These are phyloP conservation scores for Scaptomyza polygonia DNA, from an alignment of 2,888 invertebrate genomes.

Conservation along the genomic window DNA sequence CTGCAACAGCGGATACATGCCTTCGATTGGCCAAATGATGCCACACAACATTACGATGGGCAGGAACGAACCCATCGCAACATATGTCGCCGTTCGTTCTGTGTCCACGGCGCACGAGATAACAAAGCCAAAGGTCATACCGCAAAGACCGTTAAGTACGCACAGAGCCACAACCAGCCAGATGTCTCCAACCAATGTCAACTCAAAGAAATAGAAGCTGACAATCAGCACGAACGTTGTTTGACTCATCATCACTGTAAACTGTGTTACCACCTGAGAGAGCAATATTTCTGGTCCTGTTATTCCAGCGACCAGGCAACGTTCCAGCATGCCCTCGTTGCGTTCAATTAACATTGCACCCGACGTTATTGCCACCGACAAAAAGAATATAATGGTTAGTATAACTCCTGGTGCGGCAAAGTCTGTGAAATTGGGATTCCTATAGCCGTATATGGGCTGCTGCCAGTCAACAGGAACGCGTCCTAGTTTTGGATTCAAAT, in stretches of 20 bases:
- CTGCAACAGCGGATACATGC: constrained; percentile 91
- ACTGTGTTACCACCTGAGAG: constrained; percentile 94
- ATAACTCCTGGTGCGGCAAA: constrained; percentile 97
- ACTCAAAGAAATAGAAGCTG: constrained; percentile 90
- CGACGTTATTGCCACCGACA: constrained; percentile 96
- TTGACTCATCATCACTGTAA: constrained; percentile 94
- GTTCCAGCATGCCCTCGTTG: constrained; percentile 95
- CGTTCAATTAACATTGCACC: constrained; percentile 95
- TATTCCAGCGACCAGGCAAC: constrained; percentile 94
- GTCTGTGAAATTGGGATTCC: constrained; percentile 94
- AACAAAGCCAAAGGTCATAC: constrained; percentile 96
- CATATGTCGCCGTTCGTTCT: constrained; percentile 93
- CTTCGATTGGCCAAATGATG: constrained; percentile 97
- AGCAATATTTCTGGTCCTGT: constrained; percentile 92
- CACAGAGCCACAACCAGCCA: constrained; percentile 90
- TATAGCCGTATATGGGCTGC: constrained; percentile 90
- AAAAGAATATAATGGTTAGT: constrained; percentile 95
- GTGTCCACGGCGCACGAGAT: constrained; percentile 92
- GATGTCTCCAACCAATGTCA: constrained; percentile 91
- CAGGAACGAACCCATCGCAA: constrained; percentile 93
- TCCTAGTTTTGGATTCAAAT: constrained; percentile 87
- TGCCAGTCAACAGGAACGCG: constrained; percentile 86
- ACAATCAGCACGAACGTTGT: constrained; percentile 91
- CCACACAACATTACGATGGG: constrained; percentile 94
- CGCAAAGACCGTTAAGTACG: constrained; percentile 93